Conservation (phyloP, 2,888 invertebrate genomes). For the Eristalinus sepulchralis region DNA sequence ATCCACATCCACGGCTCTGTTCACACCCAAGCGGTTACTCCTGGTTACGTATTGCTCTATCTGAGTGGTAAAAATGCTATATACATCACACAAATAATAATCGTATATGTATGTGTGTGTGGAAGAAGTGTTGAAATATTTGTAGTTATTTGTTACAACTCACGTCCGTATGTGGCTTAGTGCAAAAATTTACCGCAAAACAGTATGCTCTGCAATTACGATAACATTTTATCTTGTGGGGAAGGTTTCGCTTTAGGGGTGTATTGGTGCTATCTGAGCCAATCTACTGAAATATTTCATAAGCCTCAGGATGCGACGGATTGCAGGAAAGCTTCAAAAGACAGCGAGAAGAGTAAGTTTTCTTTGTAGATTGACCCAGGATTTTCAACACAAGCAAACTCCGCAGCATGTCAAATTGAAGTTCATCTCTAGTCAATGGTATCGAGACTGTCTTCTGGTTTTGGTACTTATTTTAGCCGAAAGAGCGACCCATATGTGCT, state of each 20-base stretch:
- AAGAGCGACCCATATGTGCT: no score
- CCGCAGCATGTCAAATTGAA: no score
- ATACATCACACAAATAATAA: slow-evolving; percentile 28
- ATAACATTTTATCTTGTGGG: not conserved
- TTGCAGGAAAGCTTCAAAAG: no score
- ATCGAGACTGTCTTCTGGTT: no score
- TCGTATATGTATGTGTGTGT: not conserved
- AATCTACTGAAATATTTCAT: no score
- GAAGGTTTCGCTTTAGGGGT: not conserved
- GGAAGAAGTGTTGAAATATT: slow-evolving; percentile 55
- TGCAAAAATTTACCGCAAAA: slow-evolving; percentile 8
- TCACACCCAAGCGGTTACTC: slow-evolving; percentile 22
- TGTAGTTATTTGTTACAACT: slow-evolving; percentile 43
- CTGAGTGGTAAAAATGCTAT: slow-evolving; percentile 30
- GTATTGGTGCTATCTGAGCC: no score
- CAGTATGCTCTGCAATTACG: slow-evolving; percentile 24
- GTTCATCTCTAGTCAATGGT: no score
- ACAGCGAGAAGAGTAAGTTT: no score
- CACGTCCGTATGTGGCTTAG: slow-evolving; percentile 7
- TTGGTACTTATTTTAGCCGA: no score
- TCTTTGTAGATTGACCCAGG: no score
- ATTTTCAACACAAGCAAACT: no score
- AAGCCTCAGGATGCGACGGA: no score
- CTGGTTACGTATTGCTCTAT: slow-evolving; percentile 52
- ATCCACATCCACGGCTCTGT: not conserved